phyloP scores from a whole-genome alignment of 2,888 invertebrate genomes.

The Chalcis sispes region DNA sequence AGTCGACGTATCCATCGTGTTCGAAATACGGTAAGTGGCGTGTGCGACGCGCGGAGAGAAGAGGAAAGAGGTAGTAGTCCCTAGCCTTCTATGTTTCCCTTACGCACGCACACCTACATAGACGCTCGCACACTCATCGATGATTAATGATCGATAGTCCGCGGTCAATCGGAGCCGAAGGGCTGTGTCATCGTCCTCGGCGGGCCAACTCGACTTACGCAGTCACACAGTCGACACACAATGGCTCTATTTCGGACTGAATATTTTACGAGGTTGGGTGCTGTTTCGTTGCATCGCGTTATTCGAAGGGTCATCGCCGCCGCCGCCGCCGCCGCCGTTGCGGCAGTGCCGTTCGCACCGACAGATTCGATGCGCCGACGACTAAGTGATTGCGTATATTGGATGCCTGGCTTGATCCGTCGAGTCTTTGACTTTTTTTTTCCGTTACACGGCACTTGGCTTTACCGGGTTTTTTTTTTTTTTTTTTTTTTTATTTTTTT shows the following conservation, averaged over 20 bases:
- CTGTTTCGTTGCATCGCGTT: no score
- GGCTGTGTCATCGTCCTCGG: conserved; percentile 65
- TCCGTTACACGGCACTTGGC: no score
- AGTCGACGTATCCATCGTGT: conserved; percentile 33
- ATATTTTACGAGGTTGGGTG: conserved; percentile 48
- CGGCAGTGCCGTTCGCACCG: not conserved
- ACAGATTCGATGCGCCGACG: conserved; percentile 19
- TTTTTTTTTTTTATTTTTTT: no score
- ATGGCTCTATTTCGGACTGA: conserved; percentile 55
- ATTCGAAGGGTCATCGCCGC: no score
- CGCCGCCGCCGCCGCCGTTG: no score
- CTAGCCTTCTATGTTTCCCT: no score
- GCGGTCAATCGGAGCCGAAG: no score
- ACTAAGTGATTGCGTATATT: conserved; percentile 42
- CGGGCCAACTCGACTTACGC: no score
- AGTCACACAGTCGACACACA: conserved; percentile 20
- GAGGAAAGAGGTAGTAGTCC: conserved; percentile 45
- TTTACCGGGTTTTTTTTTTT: not conserved
- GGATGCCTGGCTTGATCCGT: conserved; percentile 19
- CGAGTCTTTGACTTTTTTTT: not conserved
- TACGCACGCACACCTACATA: no score
- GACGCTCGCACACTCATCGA: conserved; percentile 59
- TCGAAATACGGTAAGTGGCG: conserved; percentile 57
- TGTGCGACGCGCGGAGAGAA: not conserved
- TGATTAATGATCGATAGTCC: conserved; percentile 71